A percentile compares a stretch with the other conserved stretches of the same genome.
These are phyloP conservation scores for Pachyseris speciosa DNA, from an alignment of 64 coral and sea anemone species.

Conservation along the genomic window DNA sequence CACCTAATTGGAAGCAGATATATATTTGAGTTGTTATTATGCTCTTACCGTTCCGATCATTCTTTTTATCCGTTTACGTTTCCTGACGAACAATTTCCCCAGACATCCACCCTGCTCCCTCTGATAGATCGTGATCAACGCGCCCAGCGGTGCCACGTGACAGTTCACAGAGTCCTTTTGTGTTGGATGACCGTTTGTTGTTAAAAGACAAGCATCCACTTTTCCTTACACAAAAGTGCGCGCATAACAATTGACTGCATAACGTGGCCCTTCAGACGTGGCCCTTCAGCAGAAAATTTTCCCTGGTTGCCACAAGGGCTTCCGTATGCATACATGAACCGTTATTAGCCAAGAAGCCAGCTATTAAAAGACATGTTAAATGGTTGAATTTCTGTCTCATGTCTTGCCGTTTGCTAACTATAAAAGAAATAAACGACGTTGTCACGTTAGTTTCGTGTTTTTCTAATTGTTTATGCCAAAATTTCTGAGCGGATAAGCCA, in stretches of 20 bases:
- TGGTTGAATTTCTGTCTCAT: neutral
- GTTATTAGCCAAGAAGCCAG: neutral
- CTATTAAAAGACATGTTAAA: neutral
- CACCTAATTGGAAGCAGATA: too few species aligned
- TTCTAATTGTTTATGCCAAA: too few species aligned
- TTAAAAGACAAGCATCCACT: constrained; percentile 70
- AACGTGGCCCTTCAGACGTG: constrained; percentile 28
- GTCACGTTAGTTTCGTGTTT: neutral
- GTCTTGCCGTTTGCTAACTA: neutral
- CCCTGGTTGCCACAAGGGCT: neutral
- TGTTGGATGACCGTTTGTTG: constrained; percentile 36
- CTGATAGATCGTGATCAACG: neutral
- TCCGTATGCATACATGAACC: neutral
- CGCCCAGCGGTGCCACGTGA: neutral
- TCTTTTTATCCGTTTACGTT: neutral
- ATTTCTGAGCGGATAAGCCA: too few species aligned
- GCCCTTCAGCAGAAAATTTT: constrained; percentile 31
- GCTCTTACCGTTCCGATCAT: neutral
- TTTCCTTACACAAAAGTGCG: constrained; percentile 60
- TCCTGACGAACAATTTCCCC: neutral
- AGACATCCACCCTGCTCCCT: constrained; percentile 23
- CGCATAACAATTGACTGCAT: constrained; percentile 57
- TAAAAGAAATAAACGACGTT: neutral
- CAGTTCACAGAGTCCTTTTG: constrained; percentile 67
- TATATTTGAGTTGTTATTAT: too few species aligned